Evolutionary conservation across 2,888 invertebrate genomes (phyloP).

Genomic region (Ophonus ardosiacus): DNA sequence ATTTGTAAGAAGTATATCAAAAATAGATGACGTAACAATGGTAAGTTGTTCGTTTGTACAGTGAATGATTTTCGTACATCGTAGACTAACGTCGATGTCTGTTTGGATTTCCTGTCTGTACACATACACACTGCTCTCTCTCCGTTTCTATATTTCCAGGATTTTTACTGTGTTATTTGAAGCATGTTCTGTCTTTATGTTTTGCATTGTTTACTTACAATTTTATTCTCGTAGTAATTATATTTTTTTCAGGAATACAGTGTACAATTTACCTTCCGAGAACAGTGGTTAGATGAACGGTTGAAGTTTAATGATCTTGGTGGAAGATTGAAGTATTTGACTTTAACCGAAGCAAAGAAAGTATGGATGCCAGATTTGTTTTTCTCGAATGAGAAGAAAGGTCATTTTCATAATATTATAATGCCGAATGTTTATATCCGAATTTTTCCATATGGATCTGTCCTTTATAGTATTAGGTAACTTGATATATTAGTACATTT

Average conservation of each 20-base stretch:
- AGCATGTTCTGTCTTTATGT: conserved; percentile 49
- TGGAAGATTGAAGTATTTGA: conserved; percentile 89
- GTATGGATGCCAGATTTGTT: conserved; percentile 98
- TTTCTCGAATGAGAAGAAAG: conserved; percentile 96
- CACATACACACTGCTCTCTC: conserved; percentile 8
- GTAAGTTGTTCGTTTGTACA: conserved; percentile 84
- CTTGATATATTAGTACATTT: too few species aligned
- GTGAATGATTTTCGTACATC: conserved; percentile 9
- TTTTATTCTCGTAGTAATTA: not conserved
- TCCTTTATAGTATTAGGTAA: conserved; percentile 91
- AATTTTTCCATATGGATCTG: conserved; percentile 92
- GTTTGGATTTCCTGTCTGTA: not conserved
- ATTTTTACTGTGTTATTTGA: conserved; percentile 45
- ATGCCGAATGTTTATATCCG: conserved; percentile 96
- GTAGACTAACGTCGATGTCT: conserved; percentile 40
- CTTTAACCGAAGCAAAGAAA: conserved; percentile 90
- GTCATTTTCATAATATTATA: conserved; percentile 95
- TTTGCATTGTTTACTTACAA: conserved; percentile 10
- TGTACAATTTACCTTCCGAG: conserved; percentile 94
- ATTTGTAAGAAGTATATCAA: conserved; percentile 98
- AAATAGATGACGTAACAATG: conserved; percentile 99
- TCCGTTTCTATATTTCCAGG: conserved; percentile 42
- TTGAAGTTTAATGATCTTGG: conserved; percentile 88
- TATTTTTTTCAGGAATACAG: conserved; percentile 89
- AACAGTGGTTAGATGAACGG: conserved; percentile 94